phyloP scores from a whole-genome alignment of 2,888 invertebrate species.

The Adineta ricciae region DNA sequence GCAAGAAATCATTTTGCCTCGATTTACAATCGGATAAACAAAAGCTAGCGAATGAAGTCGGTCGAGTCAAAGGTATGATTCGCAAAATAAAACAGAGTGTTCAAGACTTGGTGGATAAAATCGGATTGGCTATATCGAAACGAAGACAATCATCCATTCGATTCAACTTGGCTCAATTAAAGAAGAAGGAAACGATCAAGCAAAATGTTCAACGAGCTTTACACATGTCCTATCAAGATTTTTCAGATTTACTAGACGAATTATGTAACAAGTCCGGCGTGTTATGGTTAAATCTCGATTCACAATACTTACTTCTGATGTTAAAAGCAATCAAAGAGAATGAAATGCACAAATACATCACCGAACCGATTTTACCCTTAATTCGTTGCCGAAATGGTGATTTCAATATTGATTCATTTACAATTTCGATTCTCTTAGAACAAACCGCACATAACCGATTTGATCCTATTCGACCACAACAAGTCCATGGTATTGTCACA shows the following conservation, averaged over 20 bases:
- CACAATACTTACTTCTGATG: neutral
- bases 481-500: too few species aligned
- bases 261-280: neutral
- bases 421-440: too few species aligned
- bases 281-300: neutral
- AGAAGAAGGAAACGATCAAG: neutral
- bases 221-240: neutral
- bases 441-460: too few species aligned
- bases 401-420: too few species aligned
- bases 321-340: neutral
- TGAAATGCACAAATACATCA: too few species aligned
- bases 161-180: neutral
- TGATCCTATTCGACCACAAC: too few species aligned
- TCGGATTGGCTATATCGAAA: neutral
- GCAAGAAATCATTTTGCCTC: neutral
- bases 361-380: too few species aligned
- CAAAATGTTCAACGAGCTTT: neutral
- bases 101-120: neutral
- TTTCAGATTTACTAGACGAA: neutral
- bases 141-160: neutral
- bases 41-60: neutral
- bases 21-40: neutral
- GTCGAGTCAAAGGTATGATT: neutral
- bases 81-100: neutral
- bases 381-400: too few species aligned